Evolutionary conservation across 2,888 invertebrate genomes (phyloP).

Genomic region (Serrognathus titanus): DNA sequence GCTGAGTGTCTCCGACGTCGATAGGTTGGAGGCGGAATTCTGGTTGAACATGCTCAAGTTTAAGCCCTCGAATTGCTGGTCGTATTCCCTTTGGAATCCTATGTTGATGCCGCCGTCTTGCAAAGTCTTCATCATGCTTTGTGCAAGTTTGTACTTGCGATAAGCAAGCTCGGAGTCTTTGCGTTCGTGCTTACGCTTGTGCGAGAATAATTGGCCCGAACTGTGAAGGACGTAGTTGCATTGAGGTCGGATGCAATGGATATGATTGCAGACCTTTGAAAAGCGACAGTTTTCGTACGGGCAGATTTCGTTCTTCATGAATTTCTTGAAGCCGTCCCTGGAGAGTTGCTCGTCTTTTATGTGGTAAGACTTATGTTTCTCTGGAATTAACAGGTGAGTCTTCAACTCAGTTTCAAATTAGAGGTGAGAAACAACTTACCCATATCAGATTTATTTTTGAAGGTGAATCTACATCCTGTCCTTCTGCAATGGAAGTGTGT

Average conservation of each 20-base stretch:
- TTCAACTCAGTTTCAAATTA: background rate
- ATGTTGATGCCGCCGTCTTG: constrained; percentile 54
- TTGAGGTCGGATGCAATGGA: constrained; percentile 93
- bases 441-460: constrained; percentile 99
- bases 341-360: constrained; percentile 95
- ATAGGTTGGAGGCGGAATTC: constrained; percentile 41
- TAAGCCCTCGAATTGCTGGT: constrained; percentile 44
- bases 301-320: constrained; percentile 95
- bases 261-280: constrained; percentile 94
- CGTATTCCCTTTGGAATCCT: constrained; percentile 47
- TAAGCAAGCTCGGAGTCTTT: constrained; percentile 88
- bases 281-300: constrained; percentile 90
- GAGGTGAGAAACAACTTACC: constrained; percentile 60
- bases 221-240: constrained; percentile 96
- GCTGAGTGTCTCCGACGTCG: constrained; percentile 54
- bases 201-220: constrained; percentile 93
- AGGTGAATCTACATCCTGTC: constrained; percentile 88
- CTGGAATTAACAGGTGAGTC: constrained; percentile 41
- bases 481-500: constrained; percentile 97
- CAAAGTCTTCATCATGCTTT: constrained; percentile 58
- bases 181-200: constrained; percentile 95
- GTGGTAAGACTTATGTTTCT: constrained; percentile 98
- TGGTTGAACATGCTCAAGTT: constrained; percentile 41
- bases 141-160: constrained; percentile 66
- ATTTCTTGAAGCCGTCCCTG: constrained; percentile 96